Base-by-base conservation (phyloP, 2,888 invertebrate genomes). In the Morpho deidamia region DNA sequence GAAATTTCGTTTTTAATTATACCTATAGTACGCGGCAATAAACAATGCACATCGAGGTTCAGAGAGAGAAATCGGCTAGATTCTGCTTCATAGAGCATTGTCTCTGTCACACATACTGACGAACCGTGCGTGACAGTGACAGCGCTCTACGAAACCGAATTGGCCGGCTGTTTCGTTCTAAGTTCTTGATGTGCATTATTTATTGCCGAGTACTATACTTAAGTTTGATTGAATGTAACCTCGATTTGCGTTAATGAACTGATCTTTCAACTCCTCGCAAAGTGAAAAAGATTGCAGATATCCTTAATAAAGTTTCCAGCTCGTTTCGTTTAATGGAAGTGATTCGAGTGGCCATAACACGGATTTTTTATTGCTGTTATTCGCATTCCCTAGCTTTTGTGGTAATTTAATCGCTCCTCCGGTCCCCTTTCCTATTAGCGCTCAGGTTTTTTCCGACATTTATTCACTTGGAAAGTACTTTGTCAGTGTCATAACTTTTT, bases 361-460 rank as follows among this genome's bases (percentile, higher is more conserved):
- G 64, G 68, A 71, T 69, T 69, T 67, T 78, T 82, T 79, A 81
- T 71, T 65, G 70, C 72, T 61, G 70, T 68, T 70, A 76, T 80
- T 73, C 70, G 69, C 60, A 65, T 70, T 59, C 71, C 72, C 73
- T 66, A 53, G 71, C 67, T 72, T 81, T 77, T 78, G 77, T 73
- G 78, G 78, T 80, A 80, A 86, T 83, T 81, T 82, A 79, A 85
- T 81, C 73, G 77, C 64, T 76, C 74, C 69, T 72, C 61, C 67
- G 44, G 54, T 59, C 54, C 57, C 57, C 59, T 38, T 47, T 44
- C 37, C 46, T 59, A 61, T 57, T 56, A 51, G 42, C 37, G 46
- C 34, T 39, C 44, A 51, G 34, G 48, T 56, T 54, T 51, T 56
- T 56, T 50, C 44, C 56, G 35, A 41, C 44, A 52, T 52, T 44